phyloP scores from a whole-genome alignment of 1,140 invertebrate species.

The Teleopsis dalmanni region DNA sequence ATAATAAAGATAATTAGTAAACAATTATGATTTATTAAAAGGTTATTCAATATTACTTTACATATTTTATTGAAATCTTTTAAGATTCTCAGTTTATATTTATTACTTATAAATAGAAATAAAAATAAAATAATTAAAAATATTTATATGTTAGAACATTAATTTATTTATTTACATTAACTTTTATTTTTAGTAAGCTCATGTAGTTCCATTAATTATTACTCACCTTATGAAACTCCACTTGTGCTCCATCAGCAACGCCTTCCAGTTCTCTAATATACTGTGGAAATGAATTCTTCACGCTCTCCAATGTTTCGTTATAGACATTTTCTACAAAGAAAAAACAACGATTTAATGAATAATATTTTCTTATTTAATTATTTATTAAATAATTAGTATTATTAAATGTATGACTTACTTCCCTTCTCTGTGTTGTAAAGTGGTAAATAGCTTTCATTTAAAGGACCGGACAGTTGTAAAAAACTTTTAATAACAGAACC shows the following conservation, averaged over 20 bases:
- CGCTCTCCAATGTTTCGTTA: conserved; percentile 60
- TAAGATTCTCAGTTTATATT: too few species aligned
- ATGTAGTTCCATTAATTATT: background rate
- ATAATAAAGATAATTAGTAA: too few species aligned
- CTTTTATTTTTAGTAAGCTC: background rate
- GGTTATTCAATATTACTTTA: too few species aligned
- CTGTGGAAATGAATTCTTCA: conserved; percentile 66
- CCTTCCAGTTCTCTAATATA: conserved; percentile 78
- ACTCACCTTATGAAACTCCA: conserved; percentile 70
- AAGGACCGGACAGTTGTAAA: conserved; percentile 52
- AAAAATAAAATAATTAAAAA: too few species aligned
- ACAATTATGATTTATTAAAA: too few species aligned
- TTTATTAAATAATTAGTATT: conserved; percentile 2
- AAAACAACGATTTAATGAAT: background rate
- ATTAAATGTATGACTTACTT: conserved; percentile 31
- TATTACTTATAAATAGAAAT: too few species aligned
- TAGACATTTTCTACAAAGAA: conserved; percentile 51
- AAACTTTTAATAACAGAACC: conserved; percentile 64
- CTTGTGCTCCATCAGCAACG: conserved; percentile 70
- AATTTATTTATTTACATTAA: background rate
- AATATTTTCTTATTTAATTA: background rate
- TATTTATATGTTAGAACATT: background rate
- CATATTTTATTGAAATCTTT: too few species aligned
- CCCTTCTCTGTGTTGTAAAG: conserved; percentile 63
- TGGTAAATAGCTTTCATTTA: conserved; percentile 62